phyloP scores from a whole-genome alignment of 2,888 invertebrate species.

The Polydrusus pterygomalis region DNA sequence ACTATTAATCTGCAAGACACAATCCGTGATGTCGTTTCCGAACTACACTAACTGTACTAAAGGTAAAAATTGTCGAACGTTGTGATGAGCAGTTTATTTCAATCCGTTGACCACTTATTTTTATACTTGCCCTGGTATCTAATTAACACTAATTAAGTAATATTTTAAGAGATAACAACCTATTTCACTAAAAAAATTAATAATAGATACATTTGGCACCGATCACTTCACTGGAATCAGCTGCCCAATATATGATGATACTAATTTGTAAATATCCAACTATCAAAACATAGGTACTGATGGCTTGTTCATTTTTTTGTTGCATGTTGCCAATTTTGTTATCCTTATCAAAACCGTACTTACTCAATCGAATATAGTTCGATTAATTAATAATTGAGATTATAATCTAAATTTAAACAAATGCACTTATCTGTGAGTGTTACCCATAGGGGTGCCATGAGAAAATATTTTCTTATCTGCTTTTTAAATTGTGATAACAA shows the following conservation, averaged over 20 bases:
- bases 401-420: not conserved
- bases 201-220: too few relatives aligned
- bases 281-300: not conserved
- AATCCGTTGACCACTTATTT: too few relatives aligned
- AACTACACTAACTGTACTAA: too few relatives aligned
- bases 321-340: not conserved
- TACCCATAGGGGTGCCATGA: not conserved
- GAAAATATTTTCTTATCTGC: not conserved
- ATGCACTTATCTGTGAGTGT: not conserved
- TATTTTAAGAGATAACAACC: too few relatives aligned
- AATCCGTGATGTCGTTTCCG: too few relatives aligned
- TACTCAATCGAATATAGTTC: not conserved
- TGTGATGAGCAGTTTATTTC: too few relatives aligned
- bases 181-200: too few relatives aligned
- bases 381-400: not conserved
- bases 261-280: not conserved
- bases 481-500: too few relatives aligned
- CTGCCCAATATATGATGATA: conserved; percentile 31
- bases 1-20: too few relatives aligned
- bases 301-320: conserved; percentile 4
- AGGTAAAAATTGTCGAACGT: too few relatives aligned
- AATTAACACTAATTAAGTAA: too few relatives aligned
- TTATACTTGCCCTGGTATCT: too few relatives aligned
- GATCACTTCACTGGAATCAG: conserved; percentile 23
- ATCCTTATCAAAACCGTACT: conserved; percentile 10